Base-by-base conservation (phyloP, 2,888 invertebrate species). In the Torymus auratus region DNA sequence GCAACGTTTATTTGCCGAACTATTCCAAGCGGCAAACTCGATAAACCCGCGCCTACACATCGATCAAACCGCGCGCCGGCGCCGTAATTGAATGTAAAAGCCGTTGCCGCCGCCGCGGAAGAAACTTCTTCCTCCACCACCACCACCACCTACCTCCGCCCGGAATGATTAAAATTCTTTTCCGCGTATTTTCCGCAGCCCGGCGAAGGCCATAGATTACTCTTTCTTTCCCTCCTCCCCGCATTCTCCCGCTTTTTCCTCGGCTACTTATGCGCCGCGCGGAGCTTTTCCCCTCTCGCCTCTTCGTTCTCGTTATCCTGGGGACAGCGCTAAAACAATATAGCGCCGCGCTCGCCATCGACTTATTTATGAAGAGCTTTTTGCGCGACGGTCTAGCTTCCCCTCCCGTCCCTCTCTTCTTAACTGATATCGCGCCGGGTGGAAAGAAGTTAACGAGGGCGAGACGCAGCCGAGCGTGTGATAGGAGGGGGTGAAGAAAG, bases 81-180 rank as follows among this genome's bases (percentile, higher is more conserved):
- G 50, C 41, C 41, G 17, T 64, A 64, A 41, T 65, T 20, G 64
- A 65, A 50, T 50, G 50, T n/a, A 15, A 11, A 15, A 50, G n/a
- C 23, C 53, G 53, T 14, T 67, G 28, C 28, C 28, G 3, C 28
- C 28, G 28, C 28, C 28, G 7, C 28, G 28, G 28, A 67, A 52
- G 64, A 53, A 67, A 67, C 67, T 67, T 50, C 7, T 28, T 28
- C 7, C 28, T 28, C 28, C 7, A 28, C 28, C 28, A 7, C 5
- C 7, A 28, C 28, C 3, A 7, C 28, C 7, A 20, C 20, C 28
- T 7, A 3, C 3, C 28, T 5, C 28, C 28, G 28, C 17, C 20
- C 20, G 20, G 14, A 67, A 67, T 67, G 53, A 67, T 67, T 67
- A 67, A 67, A 67, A 67, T 67, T 67, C 67, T 67, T 67, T 67